These are phyloP conservation scores for Cantharis nigra DNA, from an alignment of 2,888 invertebrate genomes.

Conservation along the genomic window DNA sequence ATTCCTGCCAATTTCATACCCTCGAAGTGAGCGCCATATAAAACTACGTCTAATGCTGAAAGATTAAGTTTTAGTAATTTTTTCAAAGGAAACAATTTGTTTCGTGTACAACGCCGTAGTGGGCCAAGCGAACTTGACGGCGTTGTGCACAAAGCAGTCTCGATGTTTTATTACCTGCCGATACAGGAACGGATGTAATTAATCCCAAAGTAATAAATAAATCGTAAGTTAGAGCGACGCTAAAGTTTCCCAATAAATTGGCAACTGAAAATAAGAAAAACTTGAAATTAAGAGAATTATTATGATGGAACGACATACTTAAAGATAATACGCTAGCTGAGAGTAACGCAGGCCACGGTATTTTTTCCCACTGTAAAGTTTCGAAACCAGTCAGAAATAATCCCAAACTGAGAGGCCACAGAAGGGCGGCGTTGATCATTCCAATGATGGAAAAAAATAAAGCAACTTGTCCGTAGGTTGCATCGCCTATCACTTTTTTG, in stretches of 20 bases:
- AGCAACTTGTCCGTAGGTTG: constrained; percentile 89
- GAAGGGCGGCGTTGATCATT: constrained; percentile 80
- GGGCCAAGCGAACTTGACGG: too few relatives aligned
- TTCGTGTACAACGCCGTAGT: too few relatives aligned
- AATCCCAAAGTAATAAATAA: constrained; percentile 93
- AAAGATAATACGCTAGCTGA: constrained; percentile 80
- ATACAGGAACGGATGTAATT: constrained; percentile 91
- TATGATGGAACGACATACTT: constrained; percentile 58
- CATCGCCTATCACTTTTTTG: constrained; percentile 91
- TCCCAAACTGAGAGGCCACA: constrained; percentile 90
- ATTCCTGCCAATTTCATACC: constrained; percentile 97
- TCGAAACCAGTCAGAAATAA: constrained; percentile 88
- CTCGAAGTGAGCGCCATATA: constrained; percentile 85
- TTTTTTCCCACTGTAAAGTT: constrained; percentile 76
- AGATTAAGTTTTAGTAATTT: neutral
- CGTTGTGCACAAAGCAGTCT: neutral
- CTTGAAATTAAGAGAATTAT: neutral
- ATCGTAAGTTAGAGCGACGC: constrained; percentile 90
- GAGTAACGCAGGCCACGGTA: constrained; percentile 87
- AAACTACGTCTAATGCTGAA: constrained; percentile 81
- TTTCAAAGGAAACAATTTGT: too few relatives aligned
- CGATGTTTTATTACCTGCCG: constrained; percentile 72
- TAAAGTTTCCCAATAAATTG: constrained; percentile 92
- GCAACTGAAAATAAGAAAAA: constrained; percentile 69
- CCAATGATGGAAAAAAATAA: constrained; percentile 92